Base-by-base conservation (phyloP, 2,797 vertebrate species). In the Knipowitschia caucasica region DNA sequence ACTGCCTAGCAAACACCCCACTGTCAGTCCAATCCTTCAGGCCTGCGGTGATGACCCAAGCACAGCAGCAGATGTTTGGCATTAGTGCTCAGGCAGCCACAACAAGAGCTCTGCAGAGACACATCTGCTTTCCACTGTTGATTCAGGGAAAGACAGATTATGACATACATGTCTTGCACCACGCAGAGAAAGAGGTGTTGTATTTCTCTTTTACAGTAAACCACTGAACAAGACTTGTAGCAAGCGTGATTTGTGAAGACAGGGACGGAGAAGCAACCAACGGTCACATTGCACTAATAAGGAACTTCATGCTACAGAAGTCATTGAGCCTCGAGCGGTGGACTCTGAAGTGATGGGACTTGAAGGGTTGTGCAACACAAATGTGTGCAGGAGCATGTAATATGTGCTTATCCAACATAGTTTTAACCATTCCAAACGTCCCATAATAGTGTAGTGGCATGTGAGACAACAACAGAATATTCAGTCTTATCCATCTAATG, bases 121-220 rank as follows among this genome's bases (percentile, higher is more conserved):
- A 64, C 76, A 88, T 86, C 77, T 82, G 80, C 62, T 67, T 72
- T 54, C 23, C 66, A 59, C 71, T 81, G 81, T 83, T 85, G 67
- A 81, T 78, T 85, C 67, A 78, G 42, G 52, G 47, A 59, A 64
- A 35, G 21, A 47, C 51, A 46, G 24, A 56, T 7, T 55, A 20
- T 50, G 26, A 44, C 5, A 40, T 55, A 17, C 59, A 5, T 40
- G 9, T 24, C 20, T 68, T 65, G 59, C 21, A 34, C 62, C 34
- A 75, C 20, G 45, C 23, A 55, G 1, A 25, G 23, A 33, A 2
- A 35, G 9, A 38, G 11, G n/a, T 12, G 56, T 7, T 11, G 2
- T 11, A 11, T 5, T 34, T n/a, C 12, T 12, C 12, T 7, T 36
- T 15, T 15, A 24, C 24, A 25, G 12, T 3, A 39, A 20, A 2